Percentiles rank a stretch among this genome's conserved stretches.
phyloP scores from a whole-genome alignment of 2,113 vertebrate species.

The Camelus dromedarius region DNA sequence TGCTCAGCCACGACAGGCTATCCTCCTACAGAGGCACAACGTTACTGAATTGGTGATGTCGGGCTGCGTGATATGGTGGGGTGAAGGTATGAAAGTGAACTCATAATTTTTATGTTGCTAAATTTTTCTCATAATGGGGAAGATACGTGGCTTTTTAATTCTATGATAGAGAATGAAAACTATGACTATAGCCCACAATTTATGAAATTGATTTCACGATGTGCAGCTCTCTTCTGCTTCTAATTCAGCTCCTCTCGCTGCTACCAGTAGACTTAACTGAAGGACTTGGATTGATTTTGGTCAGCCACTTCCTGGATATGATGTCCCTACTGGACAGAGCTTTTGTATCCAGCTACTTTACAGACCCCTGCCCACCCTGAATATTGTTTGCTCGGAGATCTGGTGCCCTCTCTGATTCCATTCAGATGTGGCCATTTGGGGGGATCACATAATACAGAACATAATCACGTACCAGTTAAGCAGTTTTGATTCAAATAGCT shows the following conservation, averaged over 20 bases:
- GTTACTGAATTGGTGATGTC: neutral
- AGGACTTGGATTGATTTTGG: neutral
- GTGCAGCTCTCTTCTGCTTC: neutral
- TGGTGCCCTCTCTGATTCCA: neutral
- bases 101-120: neutral
- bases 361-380: neutral
- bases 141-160: neutral
- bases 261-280: neutral
- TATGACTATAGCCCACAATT: neutral
- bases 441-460: neutral
- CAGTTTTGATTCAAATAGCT: neutral
- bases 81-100: rapidly evolving
- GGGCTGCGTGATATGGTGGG: rapidly evolving
- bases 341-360: neutral
- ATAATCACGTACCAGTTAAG: neutral
- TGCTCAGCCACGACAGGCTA: rapidly evolving
- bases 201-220: neutral
- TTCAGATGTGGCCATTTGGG: neutral
- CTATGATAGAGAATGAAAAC: neutral
- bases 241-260: neutral
- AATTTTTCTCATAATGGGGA: neutral
- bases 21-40: no score
- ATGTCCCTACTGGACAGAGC: neutral
- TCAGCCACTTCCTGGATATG: neutral
- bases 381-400: neutral